A percentile compares a stretch with the other conserved stretches of the same genome.
These are phyloP conservation scores for Drosophila glabriapex DNA, from an alignment of 2,888 invertebrate species.

Conservation along the genomic window DNA sequence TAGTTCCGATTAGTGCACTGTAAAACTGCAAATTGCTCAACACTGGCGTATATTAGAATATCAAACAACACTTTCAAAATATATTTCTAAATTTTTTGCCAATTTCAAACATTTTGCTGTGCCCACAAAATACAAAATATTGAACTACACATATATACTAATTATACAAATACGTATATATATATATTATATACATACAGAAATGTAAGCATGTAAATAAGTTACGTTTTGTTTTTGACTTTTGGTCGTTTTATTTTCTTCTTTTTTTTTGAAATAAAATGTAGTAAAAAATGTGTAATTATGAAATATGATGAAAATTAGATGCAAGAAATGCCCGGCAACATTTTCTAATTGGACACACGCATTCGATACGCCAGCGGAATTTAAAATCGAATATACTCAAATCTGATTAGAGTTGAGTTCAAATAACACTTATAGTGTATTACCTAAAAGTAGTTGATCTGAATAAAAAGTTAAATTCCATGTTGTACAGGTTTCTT, in stretches of 20 bases:
- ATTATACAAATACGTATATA: conserved; percentile 15
- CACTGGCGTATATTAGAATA: conserved; percentile 18
- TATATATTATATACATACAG: conserved; percentile 22
- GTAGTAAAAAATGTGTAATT: conserved; percentile 37
- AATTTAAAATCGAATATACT: not conserved
- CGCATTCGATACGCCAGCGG: conserved; percentile 5
- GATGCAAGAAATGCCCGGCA: conserved; percentile 7
- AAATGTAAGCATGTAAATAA: conserved; percentile 62
- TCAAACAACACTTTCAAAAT: not conserved
- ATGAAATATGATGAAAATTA: conserved; percentile 14
- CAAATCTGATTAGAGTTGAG: not conserved
- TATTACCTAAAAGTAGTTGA: not conserved
- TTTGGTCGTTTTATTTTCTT: conserved; percentile 5
- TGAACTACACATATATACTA: conserved; percentile 17
- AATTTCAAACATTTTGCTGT: conserved; percentile 27
- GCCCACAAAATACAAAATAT: conserved; percentile 39
- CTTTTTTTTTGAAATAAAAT: conserved; percentile 48
- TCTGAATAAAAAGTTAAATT: not conserved
- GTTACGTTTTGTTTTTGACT: conserved; percentile 44
- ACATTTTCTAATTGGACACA: conserved; percentile 14
- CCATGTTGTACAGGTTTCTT: not conserved
- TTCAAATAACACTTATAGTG: conserved; percentile 3
- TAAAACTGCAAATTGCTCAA: conserved; percentile 37
- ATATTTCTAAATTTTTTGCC: not conserved
- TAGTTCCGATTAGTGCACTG: conserved; percentile 21